Evolutionary conservation across 2,888 invertebrate genomes (phyloP).

Genomic region (Argyresthia albistria): DNA sequence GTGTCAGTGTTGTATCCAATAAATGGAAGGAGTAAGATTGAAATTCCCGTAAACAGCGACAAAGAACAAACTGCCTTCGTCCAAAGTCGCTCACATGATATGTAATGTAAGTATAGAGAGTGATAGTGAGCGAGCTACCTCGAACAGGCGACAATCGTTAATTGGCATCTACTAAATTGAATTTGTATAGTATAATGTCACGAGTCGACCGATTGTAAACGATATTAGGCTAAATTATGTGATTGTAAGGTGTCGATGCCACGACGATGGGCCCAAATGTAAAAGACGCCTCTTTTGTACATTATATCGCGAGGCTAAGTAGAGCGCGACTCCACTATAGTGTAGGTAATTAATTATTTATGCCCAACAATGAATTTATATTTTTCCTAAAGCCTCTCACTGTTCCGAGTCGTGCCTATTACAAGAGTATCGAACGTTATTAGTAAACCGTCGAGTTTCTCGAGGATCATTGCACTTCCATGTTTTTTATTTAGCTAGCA

Average conservation of each 20-base stretch:
- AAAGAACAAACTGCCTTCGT: constrained; percentile 35
- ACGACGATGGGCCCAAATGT: background rate
- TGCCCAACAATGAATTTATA: constrained; percentile 36
- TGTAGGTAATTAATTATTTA: constrained; percentile 45
- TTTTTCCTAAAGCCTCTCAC: constrained; percentile 58
- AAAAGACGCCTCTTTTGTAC: constrained; percentile 35
- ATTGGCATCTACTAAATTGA: constrained; percentile 38
- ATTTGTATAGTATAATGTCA: constrained; percentile 37
- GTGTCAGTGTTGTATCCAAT: constrained; percentile 71
- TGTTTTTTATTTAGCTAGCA: constrained; percentile 13
- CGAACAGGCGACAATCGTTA: no score
- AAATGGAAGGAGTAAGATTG: constrained; percentile 57
- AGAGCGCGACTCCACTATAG: constrained; percentile 27
- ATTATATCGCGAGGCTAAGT: constrained; percentile 40
- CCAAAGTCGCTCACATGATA: constrained; percentile 31
- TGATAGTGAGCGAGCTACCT: constrained; percentile 24
- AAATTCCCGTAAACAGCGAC: constrained; percentile 51
- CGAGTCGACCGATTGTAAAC: constrained; percentile 30
- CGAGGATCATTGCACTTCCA: constrained; percentile 44
- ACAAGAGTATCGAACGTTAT: constrained; percentile 45
- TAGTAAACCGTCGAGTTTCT: constrained; percentile 35
- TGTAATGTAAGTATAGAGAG: constrained; percentile 43
- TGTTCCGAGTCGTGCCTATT: constrained; percentile 53
- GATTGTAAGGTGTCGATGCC: constrained; percentile 35
- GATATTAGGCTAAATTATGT: constrained; percentile 44